Base-by-base conservation (phyloP, 2,113 vertebrate genomes). In the Chascanopsetta lugubris region DNA sequence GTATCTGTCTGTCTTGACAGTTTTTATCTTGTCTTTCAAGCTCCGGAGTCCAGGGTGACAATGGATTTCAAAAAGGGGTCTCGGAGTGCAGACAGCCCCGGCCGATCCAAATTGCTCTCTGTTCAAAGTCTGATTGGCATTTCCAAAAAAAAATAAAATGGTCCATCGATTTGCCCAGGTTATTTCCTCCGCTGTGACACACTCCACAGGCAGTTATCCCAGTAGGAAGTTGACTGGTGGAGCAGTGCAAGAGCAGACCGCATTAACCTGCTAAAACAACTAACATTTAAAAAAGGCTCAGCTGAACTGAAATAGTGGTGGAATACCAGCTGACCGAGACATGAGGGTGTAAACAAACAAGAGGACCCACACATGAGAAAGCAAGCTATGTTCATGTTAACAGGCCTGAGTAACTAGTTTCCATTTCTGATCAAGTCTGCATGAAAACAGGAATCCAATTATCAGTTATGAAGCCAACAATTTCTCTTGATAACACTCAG, bases 51-150 rank as follows among this genome's bases (percentile, higher is more conserved):
- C 32, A 22, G n/a, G 56, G 54, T 72, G 69, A 86, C 79, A 77
- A 76, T 55, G 61, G 50, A 54, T 70, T 77, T 81, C 63, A 77
- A 61, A 85, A 83, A 74, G 69, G 47, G 77, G 81, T 83, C 54
- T 75, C 49, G 1, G 38, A 60, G 58, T 61, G 58, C 50, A 75
- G 86, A 81, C 36, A 24, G 46, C 59, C 75, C 60, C n/a, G 73
- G 20, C 53, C 57, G 72, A 61, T 76, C 79, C 75, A 81, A 83
- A 81, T 65, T 72, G 78, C 57, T 74, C 84, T 64, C 47, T 70
- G 79, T 71, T 83, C 72, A 69, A 81, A 78, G 75, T 75, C 72
- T 87, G 85, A 88, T 83, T 87, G 87, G 73, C 81, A 82, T 87
- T 83, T 82, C 8, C 61, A 78, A 77, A 86, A 82, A n/a, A n/a